phyloP scores from a whole-genome alignment of 2,113 vertebrate species.

The Malurus cyaneus region DNA sequence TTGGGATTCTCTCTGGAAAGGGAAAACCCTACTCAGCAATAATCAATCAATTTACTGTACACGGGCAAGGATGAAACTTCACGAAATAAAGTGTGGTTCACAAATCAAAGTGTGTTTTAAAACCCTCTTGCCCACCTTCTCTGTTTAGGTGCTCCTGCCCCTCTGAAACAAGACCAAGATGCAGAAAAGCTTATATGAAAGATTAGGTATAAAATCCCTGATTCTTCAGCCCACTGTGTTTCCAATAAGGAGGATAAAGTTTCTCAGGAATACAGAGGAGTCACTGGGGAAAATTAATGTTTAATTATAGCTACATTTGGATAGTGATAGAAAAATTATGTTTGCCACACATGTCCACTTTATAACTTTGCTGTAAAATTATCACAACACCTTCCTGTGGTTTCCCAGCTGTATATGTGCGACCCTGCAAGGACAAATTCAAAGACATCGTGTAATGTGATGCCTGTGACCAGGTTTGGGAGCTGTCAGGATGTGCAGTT shows the following conservation, averaged over 20 bases:
- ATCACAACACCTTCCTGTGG: background rate
- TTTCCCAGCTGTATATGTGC: background rate
- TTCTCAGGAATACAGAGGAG: background rate
- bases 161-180: background rate
- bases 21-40: conserved; percentile 38
- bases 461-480: background rate
- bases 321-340: background rate
- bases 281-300: background rate
- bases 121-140: background rate
- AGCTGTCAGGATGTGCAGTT: background rate
- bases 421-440: conserved; percentile 27
- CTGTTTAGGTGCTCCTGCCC: background rate
- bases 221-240: background rate
- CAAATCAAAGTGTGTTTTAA: background rate
- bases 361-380: background rate
- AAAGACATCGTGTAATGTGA: background rate
- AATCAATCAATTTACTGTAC: background rate
- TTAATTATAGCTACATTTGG: background rate
- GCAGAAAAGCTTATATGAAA: background rate
- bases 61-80: background rate
- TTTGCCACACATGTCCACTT: background rate
- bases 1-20: conserved; percentile 5
- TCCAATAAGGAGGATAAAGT: background rate
- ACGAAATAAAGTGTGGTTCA: background rate
- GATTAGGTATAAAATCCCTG: background rate